Conservation (phyloP, 2,797 vertebrate species). For the Coccyzus lansbergi region DNA sequence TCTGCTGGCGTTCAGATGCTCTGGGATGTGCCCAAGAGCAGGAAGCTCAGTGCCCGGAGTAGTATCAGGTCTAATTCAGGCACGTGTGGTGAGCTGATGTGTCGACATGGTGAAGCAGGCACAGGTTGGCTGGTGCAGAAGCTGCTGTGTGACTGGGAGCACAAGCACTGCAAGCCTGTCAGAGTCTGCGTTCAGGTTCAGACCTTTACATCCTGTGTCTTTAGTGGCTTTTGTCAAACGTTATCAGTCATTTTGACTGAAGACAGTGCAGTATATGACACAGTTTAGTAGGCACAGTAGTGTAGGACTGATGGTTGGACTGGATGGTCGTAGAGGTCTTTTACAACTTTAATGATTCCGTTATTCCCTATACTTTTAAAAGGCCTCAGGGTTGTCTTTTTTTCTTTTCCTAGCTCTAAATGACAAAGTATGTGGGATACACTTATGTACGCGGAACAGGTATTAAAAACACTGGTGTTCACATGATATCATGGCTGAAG, state of each 20-base stretch:
- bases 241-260: neutral
- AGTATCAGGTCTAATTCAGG: rapidly evolving
- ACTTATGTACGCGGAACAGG: neutral
- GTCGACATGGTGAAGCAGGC: neutral
- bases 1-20: rapidly evolving
- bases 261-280: neutral
- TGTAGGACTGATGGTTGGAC: no score
- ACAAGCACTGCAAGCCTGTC: neutral
- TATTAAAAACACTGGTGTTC: neutral
- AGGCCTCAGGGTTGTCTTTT: rapidly evolving
- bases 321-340: no score
- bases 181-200: neutral
- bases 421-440: neutral
- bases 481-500: neutral
- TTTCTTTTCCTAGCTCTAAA: neutral
- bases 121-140: neutral
- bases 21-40: neutral
- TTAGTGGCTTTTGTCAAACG: neutral
- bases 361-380: neutral
- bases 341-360: no score
- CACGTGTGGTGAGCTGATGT: rapidly evolving
- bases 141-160: neutral
- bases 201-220: neutral
- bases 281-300: no score
- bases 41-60: rapidly evolving